phyloP scores from a whole-genome alignment of 2,797 vertebrate genomes.

The Poeciliopsis presidionis region DNA sequence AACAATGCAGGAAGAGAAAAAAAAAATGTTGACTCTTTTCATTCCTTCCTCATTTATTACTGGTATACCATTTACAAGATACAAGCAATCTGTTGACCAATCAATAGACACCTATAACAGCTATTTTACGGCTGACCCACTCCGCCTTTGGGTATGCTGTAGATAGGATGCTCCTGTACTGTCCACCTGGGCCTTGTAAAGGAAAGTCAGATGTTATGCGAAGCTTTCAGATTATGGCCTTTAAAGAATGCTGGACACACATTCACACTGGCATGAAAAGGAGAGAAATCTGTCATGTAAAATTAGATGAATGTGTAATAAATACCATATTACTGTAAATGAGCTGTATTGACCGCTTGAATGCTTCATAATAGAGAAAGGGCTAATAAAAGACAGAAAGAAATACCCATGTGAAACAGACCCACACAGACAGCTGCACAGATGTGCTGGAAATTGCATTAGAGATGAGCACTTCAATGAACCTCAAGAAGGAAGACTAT shows the following conservation, averaged over 20 bases:
- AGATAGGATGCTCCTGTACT: conserved; percentile 52
- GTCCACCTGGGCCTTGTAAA: conserved; percentile 70
- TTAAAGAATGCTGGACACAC: conserved; percentile 40
- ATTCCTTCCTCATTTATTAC: conserved; percentile 49
- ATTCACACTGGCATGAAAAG: conserved; percentile 46
- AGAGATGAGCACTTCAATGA: conserved; percentile 36
- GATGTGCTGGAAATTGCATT: conserved; percentile 43
- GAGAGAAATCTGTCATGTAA: conserved; percentile 69
- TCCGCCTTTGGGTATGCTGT: conserved; percentile 49
- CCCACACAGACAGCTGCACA: conserved; percentile 30
- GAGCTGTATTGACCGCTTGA: conserved; percentile 65
- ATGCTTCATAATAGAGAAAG: conserved; percentile 67
- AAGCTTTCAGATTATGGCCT: conserved; percentile 63
- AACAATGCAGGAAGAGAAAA: neutral
- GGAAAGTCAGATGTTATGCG: conserved; percentile 51
- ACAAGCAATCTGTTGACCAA: conserved; percentile 71
- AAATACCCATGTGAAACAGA: conserved; percentile 15
- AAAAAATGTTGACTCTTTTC: conserved; percentile 10
- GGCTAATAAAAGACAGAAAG: conserved; percentile 38
- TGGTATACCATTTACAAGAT: conserved; percentile 62
- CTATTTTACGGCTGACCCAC: conserved; percentile 60
- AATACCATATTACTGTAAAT: conserved; percentile 73
- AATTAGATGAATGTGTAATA: conserved; percentile 61
- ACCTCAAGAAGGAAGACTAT: conserved; percentile 15
- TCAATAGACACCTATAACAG: conserved; percentile 71